Percentiles rank a stretch among this genome's conserved stretches.
phyloP scores from a whole-genome alignment of 1,140 invertebrate genomes.

The Drosophila ambigua region DNA sequence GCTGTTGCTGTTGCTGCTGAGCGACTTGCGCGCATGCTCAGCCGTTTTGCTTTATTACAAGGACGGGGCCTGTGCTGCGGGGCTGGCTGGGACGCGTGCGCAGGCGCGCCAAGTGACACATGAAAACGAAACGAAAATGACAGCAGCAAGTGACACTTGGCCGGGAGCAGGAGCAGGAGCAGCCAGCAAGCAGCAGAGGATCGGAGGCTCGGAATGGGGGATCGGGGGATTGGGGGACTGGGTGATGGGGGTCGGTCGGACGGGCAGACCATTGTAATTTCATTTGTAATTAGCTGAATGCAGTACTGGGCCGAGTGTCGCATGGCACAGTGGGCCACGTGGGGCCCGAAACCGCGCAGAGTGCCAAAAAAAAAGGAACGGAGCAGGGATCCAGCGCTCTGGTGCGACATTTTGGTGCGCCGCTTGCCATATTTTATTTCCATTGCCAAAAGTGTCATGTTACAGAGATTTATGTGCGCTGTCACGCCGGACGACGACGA shows the following conservation, averaged over 20 bases:
- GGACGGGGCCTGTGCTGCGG: constrained; percentile 34
- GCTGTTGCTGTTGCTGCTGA: constrained; percentile 41
- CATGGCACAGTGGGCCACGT: constrained; percentile 67
- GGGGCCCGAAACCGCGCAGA: constrained; percentile 23
- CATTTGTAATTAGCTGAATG: constrained; percentile 81
- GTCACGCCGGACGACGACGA: constrained; percentile 63
- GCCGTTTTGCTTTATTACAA: constrained; percentile 80
- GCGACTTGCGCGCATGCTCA: constrained; percentile 68
- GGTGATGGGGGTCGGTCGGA: too few species aligned
- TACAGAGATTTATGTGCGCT: constrained; percentile 83
- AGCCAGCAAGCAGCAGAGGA: constrained; percentile 20
- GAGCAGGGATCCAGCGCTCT: constrained; percentile 30
- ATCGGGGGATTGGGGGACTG: background rate
- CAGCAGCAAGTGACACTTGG: constrained; percentile 77
- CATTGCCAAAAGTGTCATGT: constrained; percentile 84
- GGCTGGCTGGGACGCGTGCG: constrained; percentile 27
- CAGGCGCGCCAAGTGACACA: constrained; percentile 76
- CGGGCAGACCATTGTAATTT: constrained; percentile 67
- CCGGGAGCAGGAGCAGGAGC: constrained; percentile 56
- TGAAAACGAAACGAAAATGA: constrained; percentile 82
- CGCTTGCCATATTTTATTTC: constrained; percentile 83
- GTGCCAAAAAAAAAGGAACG: constrained; percentile 45
- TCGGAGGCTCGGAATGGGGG: constrained; percentile 14
- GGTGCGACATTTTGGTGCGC: constrained; percentile 79
- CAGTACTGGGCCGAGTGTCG: constrained; percentile 52